These are phyloP conservation scores for Oopsacas minuta DNA, from an alignment of 37 sponge, comb jelly and placozoan species.

Conservation along the genomic window DNA sequence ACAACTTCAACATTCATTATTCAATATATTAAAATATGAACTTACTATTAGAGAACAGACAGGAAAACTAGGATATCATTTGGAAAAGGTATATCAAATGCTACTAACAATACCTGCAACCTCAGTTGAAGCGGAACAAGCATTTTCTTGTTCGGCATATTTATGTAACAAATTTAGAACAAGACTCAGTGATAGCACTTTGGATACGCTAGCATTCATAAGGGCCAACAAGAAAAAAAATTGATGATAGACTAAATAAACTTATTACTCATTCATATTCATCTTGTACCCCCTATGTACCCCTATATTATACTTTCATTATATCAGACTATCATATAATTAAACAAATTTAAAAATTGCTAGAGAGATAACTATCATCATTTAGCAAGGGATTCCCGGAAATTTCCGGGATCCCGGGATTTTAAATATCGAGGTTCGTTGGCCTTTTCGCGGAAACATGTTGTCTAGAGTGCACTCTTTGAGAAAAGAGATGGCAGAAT, in stretches of 20 bases:
- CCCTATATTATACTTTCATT: constrained; percentile 13
- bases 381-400: background rate
- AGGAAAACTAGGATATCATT: no score
- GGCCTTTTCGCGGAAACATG: background rate
- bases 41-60: no score
- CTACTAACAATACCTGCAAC: no score
- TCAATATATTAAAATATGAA: no score
- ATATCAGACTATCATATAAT: constrained; percentile 1
- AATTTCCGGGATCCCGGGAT: constrained; percentile 1
- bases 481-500: constrained; percentile 14
- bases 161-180: constrained; percentile 8
- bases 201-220: constrained; percentile 13
- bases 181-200: constrained; percentile 19
- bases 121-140: background rate
- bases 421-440: background rate
- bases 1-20: no score
- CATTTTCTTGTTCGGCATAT: constrained; percentile 12
- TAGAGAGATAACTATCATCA: constrained; percentile 16
- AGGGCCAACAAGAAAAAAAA: background rate
- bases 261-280: background rate
- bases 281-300: constrained; percentile 7
- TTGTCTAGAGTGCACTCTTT: background rate
- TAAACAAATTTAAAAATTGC: constrained; percentile 13
- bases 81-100: no score
- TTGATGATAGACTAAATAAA: background rate